phyloP scores from a whole-genome alignment of 2,113 vertebrate species.

The Agapornis roseicollis region DNA sequence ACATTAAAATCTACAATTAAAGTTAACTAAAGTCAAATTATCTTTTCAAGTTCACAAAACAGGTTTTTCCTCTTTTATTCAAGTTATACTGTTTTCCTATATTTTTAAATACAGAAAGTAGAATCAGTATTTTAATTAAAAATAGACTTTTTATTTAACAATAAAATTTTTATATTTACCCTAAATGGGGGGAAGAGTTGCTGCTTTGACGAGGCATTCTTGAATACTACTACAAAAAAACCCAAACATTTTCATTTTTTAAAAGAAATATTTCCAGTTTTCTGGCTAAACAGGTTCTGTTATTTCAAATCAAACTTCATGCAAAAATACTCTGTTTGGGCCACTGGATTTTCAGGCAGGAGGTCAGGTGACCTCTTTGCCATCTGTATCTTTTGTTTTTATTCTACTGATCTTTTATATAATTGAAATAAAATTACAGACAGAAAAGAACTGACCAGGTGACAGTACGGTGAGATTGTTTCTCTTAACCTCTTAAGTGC shows the following conservation, averaged over 20 bases:
- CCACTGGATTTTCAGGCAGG: not conserved
- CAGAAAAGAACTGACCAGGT: not conserved
- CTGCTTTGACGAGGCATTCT: not conserved
- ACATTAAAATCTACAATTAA: too few species aligned
- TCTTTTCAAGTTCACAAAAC: not conserved
- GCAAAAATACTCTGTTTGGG: not conserved
- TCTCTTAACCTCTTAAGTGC: not conserved
- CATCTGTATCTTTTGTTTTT: not conserved
- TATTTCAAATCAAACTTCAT: not conserved
- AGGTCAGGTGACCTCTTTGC: not conserved
- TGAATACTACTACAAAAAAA: not conserved
- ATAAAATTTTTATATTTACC: not conserved
- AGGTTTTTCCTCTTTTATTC: not conserved
- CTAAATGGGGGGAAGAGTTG: fast-evolving
- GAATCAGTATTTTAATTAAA: not conserved
- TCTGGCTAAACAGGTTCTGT: not conserved
- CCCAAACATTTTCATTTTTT: not conserved
- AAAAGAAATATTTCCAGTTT: not conserved
- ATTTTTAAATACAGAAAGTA: not conserved
- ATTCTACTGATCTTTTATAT: not conserved
- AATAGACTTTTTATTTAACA: not conserved
- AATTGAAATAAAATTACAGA: not conserved
- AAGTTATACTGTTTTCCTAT: not conserved
- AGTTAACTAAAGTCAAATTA: not conserved
- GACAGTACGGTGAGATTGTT: not conserved